Evolutionary conservation across 1,140 invertebrate genomes (phyloP).

Genomic region (Meloidogyne chitwoodi): DNA sequence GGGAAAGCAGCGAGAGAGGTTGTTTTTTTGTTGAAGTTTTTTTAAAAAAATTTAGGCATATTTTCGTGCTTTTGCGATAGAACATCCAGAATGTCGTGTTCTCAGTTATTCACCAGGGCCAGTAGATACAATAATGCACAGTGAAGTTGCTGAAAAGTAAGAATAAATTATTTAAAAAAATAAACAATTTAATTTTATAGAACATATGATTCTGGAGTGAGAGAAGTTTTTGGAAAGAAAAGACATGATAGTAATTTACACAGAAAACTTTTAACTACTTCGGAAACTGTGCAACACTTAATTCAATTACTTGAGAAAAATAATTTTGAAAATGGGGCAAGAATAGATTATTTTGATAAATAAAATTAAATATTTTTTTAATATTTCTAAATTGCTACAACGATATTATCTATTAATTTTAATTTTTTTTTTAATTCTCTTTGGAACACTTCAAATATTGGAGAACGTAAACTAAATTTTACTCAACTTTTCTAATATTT

Average conservation of each 20-base stretch:
- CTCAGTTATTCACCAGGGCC: slow-evolving; percentile 89
- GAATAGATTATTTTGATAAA: slow-evolving; percentile 79
- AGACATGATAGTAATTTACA: slow-evolving; percentile 38
- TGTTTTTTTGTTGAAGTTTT: background rate
- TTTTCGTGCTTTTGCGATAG: slow-evolving; percentile 76
- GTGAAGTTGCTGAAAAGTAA: slow-evolving; percentile 66
- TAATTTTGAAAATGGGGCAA: slow-evolving; percentile 75
- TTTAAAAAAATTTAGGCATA: slow-evolving; percentile 66
- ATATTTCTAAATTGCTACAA: background rate
- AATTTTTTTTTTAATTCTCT: too few relatives aligned
- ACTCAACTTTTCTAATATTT: too few relatives aligned
- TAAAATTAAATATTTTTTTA: background rate
- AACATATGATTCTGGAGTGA: slow-evolving; percentile 62
- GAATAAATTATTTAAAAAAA: background rate
- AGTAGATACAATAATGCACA: slow-evolving; percentile 82
- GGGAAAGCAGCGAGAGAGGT: slow-evolving; percentile 73
- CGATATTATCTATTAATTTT: too few relatives aligned
- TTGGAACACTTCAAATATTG: too few relatives aligned
- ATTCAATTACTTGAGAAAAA: slow-evolving; percentile 70
- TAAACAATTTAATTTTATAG: slow-evolving; percentile 60
- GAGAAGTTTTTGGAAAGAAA: slow-evolving; percentile 22
- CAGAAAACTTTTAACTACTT: slow-evolving; percentile 71
- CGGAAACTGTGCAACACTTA: slow-evolving; percentile 73
- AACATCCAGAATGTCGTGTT: slow-evolving; percentile 73
- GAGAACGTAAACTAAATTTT: too few relatives aligned